Conservation (phyloP, 2,888 invertebrate genomes). For the Hymenopus coronatus region DNA sequence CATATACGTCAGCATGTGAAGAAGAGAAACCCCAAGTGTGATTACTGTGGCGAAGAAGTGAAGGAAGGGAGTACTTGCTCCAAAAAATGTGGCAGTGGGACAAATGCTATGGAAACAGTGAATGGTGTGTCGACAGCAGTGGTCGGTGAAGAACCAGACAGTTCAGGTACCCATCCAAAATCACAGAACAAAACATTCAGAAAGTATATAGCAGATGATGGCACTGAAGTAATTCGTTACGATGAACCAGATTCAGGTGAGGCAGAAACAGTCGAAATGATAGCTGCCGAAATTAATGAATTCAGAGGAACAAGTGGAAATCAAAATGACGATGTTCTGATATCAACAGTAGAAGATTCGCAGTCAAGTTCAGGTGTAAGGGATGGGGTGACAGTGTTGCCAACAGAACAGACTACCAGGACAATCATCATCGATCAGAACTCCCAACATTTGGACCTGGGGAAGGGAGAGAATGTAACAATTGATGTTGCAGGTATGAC, state of each 20-base stretch:
- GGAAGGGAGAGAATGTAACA: constrained; percentile 14
- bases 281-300: constrained; percentile 37
- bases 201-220: not conserved
- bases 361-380: not conserved
- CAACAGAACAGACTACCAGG: not conserved
- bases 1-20: constrained; percentile 41
- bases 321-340: not conserved
- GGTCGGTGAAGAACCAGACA: not conserved
- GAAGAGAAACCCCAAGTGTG: constrained; percentile 33
- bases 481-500: constrained; percentile 28
- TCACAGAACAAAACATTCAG: not conserved
- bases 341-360: not conserved
- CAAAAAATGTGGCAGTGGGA: constrained; percentile 6
- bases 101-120: not conserved
- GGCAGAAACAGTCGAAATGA: constrained; percentile 38
- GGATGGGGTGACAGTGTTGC: not conserved
- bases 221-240: not conserved
- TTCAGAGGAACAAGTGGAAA: not conserved
- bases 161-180: not conserved
- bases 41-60: constrained; percentile 27
- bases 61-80: constrained; percentile 12
- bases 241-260: constrained; percentile 9
- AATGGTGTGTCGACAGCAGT: not conserved
- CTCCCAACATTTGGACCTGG: not conserved
- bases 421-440: not conserved